These are phyloP conservation scores for Craterocephalus amniculus DNA, from an alignment of 2,797 vertebrate species.

Conservation along the genomic window DNA sequence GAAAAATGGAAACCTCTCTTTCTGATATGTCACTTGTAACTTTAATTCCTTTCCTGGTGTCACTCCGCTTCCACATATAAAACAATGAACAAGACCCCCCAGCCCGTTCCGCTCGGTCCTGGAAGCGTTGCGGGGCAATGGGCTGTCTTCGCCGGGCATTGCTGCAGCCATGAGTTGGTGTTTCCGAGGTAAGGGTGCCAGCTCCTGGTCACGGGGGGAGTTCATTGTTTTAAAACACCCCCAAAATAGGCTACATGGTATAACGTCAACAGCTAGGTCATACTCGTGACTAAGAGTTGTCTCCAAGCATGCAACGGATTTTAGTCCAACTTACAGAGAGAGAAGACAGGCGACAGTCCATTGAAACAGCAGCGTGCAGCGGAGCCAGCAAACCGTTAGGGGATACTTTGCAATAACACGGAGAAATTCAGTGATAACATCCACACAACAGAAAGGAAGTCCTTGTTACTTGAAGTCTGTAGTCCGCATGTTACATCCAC, in stretches of 20 bases:
- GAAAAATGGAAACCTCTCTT: conserved; percentile 88
- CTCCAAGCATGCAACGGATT: conserved; percentile 52
- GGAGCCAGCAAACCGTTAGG: conserved; percentile 57
- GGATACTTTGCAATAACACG: conserved; percentile 40
- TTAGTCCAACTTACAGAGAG: conserved; percentile 63
- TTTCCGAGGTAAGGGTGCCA: conserved; percentile 86
- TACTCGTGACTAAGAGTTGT: conserved; percentile 37
- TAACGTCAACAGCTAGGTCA: conserved; percentile 52
- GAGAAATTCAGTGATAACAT: conserved; percentile 39
- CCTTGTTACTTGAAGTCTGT: conserved; percentile 28
- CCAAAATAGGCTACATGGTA: conserved; percentile 62
- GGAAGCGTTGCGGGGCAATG: conserved; percentile 73
- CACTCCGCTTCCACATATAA: conserved; percentile 93
- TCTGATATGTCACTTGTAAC: conserved; percentile 86
- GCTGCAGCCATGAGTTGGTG: conserved; percentile 91
- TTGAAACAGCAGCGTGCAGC: conserved; percentile 65
- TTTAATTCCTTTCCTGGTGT: conserved; percentile 88
- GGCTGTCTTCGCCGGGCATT: conserved; percentile 79
- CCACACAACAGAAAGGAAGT: conserved; percentile 33
- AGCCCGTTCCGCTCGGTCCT: conserved; percentile 80
- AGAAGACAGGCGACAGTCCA: conserved; percentile 60
- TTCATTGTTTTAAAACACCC: conserved; percentile 78
- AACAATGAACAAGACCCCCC: conserved; percentile 86
- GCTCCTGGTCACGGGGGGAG: conserved; percentile 80
- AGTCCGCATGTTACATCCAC: conserved; percentile 57